Conservation (phyloP, 2,113 vertebrate species). For the Epinephelus lanceolatus region DNA sequence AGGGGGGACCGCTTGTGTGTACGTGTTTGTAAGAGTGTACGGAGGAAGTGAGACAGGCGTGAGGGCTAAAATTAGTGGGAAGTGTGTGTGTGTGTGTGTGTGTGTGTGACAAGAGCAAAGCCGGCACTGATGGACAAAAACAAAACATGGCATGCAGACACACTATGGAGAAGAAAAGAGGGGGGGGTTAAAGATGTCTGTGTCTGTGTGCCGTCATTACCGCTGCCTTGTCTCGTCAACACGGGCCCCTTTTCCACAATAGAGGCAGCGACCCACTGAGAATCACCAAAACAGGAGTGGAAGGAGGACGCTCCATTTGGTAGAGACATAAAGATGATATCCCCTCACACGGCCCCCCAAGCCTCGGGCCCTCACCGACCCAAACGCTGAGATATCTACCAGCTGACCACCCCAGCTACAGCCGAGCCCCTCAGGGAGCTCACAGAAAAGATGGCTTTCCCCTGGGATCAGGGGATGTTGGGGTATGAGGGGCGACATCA, state of each 20-base stretch:
- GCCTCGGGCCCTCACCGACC: constrained; percentile 11
- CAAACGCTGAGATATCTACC: constrained; percentile 49
- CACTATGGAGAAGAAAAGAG: not conserved
- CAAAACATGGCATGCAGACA: constrained; percentile 66
- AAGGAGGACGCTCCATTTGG: constrained; percentile 61
- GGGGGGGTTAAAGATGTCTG: not conserved
- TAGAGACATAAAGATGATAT: constrained; percentile 59
- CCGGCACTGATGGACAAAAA: constrained; percentile 58
- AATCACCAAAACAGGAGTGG: constrained; percentile 54
- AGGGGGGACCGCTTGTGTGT: constrained; percentile 34
- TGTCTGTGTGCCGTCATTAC: constrained; percentile 28
- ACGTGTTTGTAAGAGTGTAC: constrained; percentile 6
- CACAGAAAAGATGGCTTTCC: constrained; percentile 54
- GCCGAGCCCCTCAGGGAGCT: constrained; percentile 53
- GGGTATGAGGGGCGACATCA: constrained; percentile 50
- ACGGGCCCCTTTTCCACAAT: constrained; percentile 62
- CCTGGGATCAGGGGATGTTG: constrained; percentile 61
- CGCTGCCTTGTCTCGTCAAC: constrained; percentile 32
- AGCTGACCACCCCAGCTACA: constrained; percentile 75
- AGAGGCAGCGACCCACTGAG: constrained; percentile 63
- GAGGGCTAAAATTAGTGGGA: constrained; percentile 31
- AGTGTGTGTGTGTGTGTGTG: constrained; percentile 25
- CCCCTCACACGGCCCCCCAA: constrained; percentile 36
- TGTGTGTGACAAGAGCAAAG: constrained; percentile 37
- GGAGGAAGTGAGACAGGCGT: constrained; percentile 43